Evolutionary conservation across 92 coral and sea anemone species (phyloP).

Genomic region (Heteractis magnifica): DNA sequence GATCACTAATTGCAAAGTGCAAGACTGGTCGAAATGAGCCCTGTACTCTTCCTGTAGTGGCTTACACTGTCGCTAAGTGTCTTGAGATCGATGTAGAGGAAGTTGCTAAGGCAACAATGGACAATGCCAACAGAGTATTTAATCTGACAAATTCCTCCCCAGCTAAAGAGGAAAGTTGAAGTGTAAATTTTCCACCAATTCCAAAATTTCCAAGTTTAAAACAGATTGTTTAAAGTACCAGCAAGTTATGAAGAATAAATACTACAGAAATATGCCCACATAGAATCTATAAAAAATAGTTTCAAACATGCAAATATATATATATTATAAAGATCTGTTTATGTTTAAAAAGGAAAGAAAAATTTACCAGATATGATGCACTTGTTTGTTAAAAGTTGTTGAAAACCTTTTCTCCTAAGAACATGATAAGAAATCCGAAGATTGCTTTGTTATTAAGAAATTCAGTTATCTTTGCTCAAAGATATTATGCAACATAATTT

Average conservation of each 20-base stretch:
- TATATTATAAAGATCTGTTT: not conserved
- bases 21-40: slow-evolving; percentile 96
- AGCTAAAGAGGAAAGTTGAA: slow-evolving; percentile 7
- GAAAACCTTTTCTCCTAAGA: not conserved
- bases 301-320: not conserved
- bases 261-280: not conserved
- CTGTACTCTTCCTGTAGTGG: slow-evolving; percentile 93
- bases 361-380: not conserved
- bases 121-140: slow-evolving; percentile 83
- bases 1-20: slow-evolving; percentile 79
- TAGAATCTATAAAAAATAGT: not conserved
- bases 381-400: not conserved
- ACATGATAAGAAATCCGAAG: not conserved
- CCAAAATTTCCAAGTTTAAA: not conserved
- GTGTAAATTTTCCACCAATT: not conserved
- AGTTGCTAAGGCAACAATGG: slow-evolving; percentile 81
- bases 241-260: not conserved
- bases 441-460: not conserved
- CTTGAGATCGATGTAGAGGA: slow-evolving; percentile 85
- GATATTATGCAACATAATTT: not conserved
- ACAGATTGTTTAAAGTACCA: not conserved
- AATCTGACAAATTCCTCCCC: slow-evolving; percentile 49
- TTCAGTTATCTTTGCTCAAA: not conserved
- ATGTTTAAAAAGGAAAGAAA: not conserved
- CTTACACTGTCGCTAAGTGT: slow-evolving; percentile 85